Evolutionary conservation across 1,140 invertebrate species (phyloP), one percentile per base, ranked within the genome.

Genomic region (Chlorops oryzae): DNA sequence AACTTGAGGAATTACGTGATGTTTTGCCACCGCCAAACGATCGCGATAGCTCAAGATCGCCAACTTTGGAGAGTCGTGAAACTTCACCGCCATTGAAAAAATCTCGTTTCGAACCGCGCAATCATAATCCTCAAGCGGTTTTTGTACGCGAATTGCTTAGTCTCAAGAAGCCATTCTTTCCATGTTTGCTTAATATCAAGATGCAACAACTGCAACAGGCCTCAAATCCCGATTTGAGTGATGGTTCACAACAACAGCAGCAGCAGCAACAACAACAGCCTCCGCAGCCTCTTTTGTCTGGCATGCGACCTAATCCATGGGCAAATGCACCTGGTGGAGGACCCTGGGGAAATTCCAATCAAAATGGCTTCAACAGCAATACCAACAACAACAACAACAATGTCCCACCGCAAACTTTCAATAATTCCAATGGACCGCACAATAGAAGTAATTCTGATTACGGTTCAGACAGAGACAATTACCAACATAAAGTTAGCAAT

Each of bases 1-100:
- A 86, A 68, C 80, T 90, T 47, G 84, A 87, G 66, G 86, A 89
- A 62, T 58, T 90, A 23, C 77, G 81, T 37, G 87, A 90, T 61
- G 80, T 88, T 2, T 82, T 87, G 58, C 83, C 75, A 40, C 83
- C 75, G 40, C 77, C 75, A 48, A 75, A 81, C 43, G 81, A 83
- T 51, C 70, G 80, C 5, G 74, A 60, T 0, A 47, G 63, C 10
- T 86, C 69, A 55, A 72, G 58, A 60, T 78, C 48, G 61, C 72
- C 61, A 56, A 67, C 52, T 45, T 43, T 60, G n/a, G 68, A 69
- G 25, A 54, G 62, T 3, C 52, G 58, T 6, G 65, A 62, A 6
- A 52, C 52, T 3, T 52, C 55, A n/a, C 63, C 63, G 10, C 64
- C 63, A 1, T 42, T 58, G 2, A 71, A 71, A 32, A 70, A 70